These are phyloP conservation scores for Chirona hameri DNA, from an alignment of 2,888 invertebrate species.

Conservation along the genomic window DNA sequence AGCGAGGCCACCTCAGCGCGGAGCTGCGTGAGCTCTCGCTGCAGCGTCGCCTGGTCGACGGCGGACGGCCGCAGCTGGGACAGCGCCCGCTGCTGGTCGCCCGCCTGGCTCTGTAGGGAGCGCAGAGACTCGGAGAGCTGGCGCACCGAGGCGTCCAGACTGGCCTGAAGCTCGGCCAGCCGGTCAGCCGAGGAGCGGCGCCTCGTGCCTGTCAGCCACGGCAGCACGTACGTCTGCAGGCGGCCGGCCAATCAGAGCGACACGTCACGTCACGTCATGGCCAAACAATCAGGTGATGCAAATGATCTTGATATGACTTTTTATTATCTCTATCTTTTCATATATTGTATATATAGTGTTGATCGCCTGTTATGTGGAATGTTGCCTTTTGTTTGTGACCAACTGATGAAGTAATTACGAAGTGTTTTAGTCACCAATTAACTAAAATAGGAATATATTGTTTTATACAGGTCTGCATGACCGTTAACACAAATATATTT, in stretches of 20 bases:
- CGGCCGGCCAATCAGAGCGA: neutral
- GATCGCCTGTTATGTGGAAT: no score
- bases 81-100: neutral
- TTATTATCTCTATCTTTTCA: neutral
- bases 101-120: neutral
- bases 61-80: neutral
- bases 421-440: no score
- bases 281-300: neutral
- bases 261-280: no score
- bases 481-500: no score
- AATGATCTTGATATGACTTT: neutral
- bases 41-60: slow-evolving; percentile 30
- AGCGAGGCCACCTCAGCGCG: slow-evolving; percentile 38
- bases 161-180: neutral
- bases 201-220: neutral
- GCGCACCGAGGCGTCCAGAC: slow-evolving; percentile 7
- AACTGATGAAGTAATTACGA: no score
- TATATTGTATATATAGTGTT: neutral
- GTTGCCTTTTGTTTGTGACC: no score
- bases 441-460: no score
- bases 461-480: no score
- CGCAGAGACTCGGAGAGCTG: neutral
- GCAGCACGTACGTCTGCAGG: slow-evolving; percentile 5
- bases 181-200: neutral
- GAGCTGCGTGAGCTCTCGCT: slow-evolving; percentile 36